These are phyloP conservation scores for Sarotherodon lohbergeri DNA, from an alignment of 2,113 vertebrate genomes.

Conservation along the genomic window DNA sequence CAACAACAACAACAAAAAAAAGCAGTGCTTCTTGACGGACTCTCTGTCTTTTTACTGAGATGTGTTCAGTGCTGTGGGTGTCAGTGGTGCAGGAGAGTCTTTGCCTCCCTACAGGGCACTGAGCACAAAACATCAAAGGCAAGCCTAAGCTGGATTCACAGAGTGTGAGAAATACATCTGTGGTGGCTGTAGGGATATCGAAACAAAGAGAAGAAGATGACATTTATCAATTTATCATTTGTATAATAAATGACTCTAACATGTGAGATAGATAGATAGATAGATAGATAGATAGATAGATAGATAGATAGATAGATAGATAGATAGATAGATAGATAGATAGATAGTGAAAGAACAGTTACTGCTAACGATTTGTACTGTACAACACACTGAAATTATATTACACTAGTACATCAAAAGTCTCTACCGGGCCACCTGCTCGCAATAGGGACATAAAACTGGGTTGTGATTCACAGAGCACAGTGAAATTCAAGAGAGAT, in stretches of 20 bases:
- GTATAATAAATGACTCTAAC: background rate
- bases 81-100: background rate
- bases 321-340: background rate
- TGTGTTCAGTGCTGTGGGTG: background rate
- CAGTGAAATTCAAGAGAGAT: background rate
- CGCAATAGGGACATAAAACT: slow-evolving; percentile 9
- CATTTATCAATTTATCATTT: background rate
- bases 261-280: background rate
- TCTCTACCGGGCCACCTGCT: background rate
- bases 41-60: background rate
- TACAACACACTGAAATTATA: slow-evolving; percentile 21
- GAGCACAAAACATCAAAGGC: slow-evolving; percentile 35
- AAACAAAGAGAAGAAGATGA: background rate
- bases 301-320: background rate
- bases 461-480: slow-evolving; percentile 21
- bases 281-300: background rate
- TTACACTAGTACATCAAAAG: slow-evolving; percentile 35
- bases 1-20: background rate
- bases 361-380: background rate
- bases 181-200: background rate
- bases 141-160: slow-evolving; percentile 2
- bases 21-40: background rate
- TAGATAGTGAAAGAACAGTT: background rate
- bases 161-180: background rate
- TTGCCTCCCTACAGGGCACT: background rate